Evolutionary conservation across 2,797 vertebrate genomes (phyloP).

Genomic region (Amblyopsis hoosieri): DNA sequence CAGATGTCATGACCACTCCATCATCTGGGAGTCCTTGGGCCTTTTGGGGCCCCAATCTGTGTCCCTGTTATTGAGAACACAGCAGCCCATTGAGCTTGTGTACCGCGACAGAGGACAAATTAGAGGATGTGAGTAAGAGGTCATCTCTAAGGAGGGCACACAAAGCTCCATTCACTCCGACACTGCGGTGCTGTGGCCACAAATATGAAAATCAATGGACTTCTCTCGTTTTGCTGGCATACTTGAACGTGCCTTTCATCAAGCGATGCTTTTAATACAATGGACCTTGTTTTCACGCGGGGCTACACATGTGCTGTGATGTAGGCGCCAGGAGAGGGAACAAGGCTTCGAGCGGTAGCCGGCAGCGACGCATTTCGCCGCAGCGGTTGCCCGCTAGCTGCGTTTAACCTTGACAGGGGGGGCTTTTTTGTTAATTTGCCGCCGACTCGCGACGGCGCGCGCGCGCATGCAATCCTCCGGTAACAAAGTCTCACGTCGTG

Average conservation of each 20-base stretch:
- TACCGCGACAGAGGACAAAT: constrained; percentile 46
- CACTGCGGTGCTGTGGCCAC: constrained; percentile 14
- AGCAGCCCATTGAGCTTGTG: constrained; percentile 49
- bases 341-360: constrained; percentile 12
- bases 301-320: constrained; percentile 34
- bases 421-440: constrained; percentile 48
- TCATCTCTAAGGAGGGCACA: constrained; percentile 54
- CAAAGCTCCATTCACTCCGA: constrained; percentile 68
- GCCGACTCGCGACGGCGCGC: constrained; percentile 6
- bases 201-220: constrained; percentile 17
- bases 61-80: constrained; percentile 51
- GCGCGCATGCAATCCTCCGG: constrained; percentile 31
- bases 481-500: constrained; percentile 35
- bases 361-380: constrained; percentile 25
- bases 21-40: constrained; percentile 58
- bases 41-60: constrained; percentile 42
- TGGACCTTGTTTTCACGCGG: constrained; percentile 21
- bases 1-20: constrained; percentile 62
- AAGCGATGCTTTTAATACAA: constrained; percentile 27
- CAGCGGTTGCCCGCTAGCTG: constrained; percentile 35
- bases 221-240: constrained; percentile 30
- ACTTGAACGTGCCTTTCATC: constrained; percentile 24
- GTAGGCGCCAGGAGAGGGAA: constrained; percentile 34
- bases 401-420: constrained; percentile 57
- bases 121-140: constrained; percentile 63